Evolutionary conservation across 2,888 invertebrate genomes (phyloP), one percentile per base, ranked within the genome.

Genomic region (Eilema griseolum): DNA sequence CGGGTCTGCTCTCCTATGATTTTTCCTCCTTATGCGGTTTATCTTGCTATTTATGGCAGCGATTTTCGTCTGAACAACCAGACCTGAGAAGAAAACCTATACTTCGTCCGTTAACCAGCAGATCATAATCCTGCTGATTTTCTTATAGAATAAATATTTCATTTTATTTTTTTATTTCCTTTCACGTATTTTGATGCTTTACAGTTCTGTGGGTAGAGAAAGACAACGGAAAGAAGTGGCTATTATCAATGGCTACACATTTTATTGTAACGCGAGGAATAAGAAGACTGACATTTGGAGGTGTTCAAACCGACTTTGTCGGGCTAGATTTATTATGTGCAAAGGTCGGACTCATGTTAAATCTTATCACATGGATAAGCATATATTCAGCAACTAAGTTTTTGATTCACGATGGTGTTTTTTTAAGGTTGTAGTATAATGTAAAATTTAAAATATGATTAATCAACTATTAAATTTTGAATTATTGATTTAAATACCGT

Each of bases 161-260:
- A 28, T 5, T 28, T 28, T 28, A 28, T 28, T 28, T 28, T 28
- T 28, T 28, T 2, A 28, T 28, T 28, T 28, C 28, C 28, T 28
- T 28, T 28, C 28, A 28, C n/a, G n/a, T n/a, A 28, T 28, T 28
- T 28, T 28, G 5, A 28, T 28, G 28, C 28, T 56, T 68, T 68
- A 57, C 63, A 68, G 85, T 83, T 3, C 63, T 33, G 26, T 84
- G 71, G 65, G 69, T 81, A 59, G 26, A 59, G 68, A 68, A 41
- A 37, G 33, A 23, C 12, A 63, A 37, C 12, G 68, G 68, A 16
- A 61, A 1, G 56, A 56, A 20, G 23, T 62, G 63, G 63, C 57
- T 28, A 26, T 69, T 8, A 60, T 78, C 4, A 70, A 81, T 20
- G 78, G 80, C 2, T 83, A 67, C 64, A 78, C 78, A 46, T 46